Percentiles rank a stretch among this genome's conserved stretches.
These are phyloP conservation scores for Tarsius wallacei DNA, from an alignment of 2,797 vertebrate genomes.

Conservation along the genomic window DNA sequence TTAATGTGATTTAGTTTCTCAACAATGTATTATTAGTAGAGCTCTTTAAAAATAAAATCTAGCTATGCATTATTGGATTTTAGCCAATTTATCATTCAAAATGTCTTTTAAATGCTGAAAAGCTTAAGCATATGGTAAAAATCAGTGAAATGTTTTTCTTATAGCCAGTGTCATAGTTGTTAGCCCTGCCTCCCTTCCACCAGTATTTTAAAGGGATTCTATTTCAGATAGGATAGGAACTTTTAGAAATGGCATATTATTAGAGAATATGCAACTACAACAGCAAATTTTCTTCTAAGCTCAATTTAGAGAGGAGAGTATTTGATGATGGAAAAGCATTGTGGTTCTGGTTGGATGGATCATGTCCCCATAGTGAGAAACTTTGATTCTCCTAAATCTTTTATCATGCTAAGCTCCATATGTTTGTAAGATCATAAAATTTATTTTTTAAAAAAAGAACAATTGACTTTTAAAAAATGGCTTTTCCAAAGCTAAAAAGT, in stretches of 20 bases:
- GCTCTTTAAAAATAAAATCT: not conserved
- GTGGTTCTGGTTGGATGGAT: not conserved
- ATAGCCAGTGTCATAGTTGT: not conserved
- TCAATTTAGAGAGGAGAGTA: not conserved
- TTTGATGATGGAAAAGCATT: not conserved
- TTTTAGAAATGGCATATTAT: not conserved
- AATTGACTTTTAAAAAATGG: not conserved
- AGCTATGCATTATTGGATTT: not conserved
- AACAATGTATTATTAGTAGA: not conserved
- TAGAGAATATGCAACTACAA: not conserved
- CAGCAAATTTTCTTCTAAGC: not conserved
- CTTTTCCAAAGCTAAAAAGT: not conserved
- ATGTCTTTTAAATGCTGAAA: not conserved
- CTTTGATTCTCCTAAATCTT: slow-evolving; percentile 7
- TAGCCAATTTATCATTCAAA: not conserved
- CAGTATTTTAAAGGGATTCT: not conserved
- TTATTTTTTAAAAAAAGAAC: not conserved
- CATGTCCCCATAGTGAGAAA: not conserved
- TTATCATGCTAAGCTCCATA: not conserved
- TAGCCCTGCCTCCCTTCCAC: not conserved
- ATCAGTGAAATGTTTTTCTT: not conserved
- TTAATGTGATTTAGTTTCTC: not conserved
- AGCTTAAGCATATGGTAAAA: not conserved
- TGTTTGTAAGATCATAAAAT: not conserved
- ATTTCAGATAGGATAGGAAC: not conserved